Evolutionary conservation across 2,888 invertebrate genomes (phyloP), one percentile per base, ranked within the genome.

Genomic region (Ctenicera cuprea): DNA sequence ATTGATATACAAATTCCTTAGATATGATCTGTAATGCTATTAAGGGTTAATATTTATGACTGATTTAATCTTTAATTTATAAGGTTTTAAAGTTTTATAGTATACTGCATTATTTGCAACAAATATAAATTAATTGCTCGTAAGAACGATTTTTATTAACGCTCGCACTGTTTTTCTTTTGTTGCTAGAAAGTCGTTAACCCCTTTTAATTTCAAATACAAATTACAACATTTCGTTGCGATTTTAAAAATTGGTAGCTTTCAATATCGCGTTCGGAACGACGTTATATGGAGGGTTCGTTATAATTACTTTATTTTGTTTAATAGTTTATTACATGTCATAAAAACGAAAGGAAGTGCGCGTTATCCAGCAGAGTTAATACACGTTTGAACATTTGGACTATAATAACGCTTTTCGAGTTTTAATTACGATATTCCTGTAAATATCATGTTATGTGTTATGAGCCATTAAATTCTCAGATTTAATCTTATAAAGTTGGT

Each of bases 21-120:
- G 85, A 85, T 85, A 83, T 82, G 81, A 85, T 85, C 85, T 82
- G 81, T 79, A 79, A 76, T 78, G 80, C 81, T 79, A 84, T 84
- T 83, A 82, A 80, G 80, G 83, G 80, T 79, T 79, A 82, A 80
- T 81, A 84, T 85, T 85, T 84, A 84, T 81, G 82, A 80, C 82
- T 80, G 84, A 84, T 84, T 84, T 83, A 82, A 85, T 85, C 84
- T 84, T 80, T 84, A 83, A 84, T 83, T 83, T 83, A 82, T 82
- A 80, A 80, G 82, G 83, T 80, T 84, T 85, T 84, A 83, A 85
- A 85, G 80, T 84, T 85, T 85, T 81, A 83, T 83, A 26, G 59
- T 59, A 50, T 18, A 59, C 38, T 33, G 45, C 20, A 61, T 67
- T 62, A 62, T 59, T 72, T 65, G 62, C 67, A 72, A 72, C 50